Conservation (phyloP, 2,113 vertebrate genomes). For the Reinhardtius hippoglossoides region DNA sequence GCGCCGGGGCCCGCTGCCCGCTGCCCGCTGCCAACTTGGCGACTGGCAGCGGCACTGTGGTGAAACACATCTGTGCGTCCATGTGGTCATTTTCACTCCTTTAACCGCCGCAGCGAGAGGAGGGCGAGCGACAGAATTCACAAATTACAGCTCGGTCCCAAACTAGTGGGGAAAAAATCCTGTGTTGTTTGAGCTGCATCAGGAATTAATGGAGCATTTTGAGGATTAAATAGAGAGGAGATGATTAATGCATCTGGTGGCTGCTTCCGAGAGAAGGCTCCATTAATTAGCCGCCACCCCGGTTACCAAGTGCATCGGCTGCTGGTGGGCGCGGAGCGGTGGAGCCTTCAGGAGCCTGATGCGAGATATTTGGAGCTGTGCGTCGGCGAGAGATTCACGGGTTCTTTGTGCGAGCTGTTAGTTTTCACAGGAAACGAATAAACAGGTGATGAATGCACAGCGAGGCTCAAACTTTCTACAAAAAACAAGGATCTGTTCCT, state of each 20-base stretch:
- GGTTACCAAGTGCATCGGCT: slow-evolving; percentile 31
- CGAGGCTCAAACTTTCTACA: slow-evolving; percentile 17
- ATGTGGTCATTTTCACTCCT: slow-evolving; percentile 30
- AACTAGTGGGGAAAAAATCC: background rate
- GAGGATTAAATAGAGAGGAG: slow-evolving; percentile 70
- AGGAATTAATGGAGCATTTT: slow-evolving; percentile 18
- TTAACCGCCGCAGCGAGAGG: background rate
- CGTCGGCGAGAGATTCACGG: slow-evolving; percentile 50
- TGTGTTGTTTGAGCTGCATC: background rate
- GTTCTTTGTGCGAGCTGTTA: slow-evolving; percentile 32
- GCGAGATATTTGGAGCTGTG: slow-evolving; percentile 67
- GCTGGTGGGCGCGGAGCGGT: slow-evolving; percentile 66
- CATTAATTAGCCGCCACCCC: slow-evolving; percentile 74
- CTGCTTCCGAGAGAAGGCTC: slow-evolving; percentile 56
- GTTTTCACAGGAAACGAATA: slow-evolving; percentile 51
- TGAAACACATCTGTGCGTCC: slow-evolving; percentile 56
- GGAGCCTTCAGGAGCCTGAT: slow-evolving; percentile 51
- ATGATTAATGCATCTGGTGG: slow-evolving; percentile 73
- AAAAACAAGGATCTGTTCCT: background rate
- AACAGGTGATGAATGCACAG: slow-evolving; percentile 28
- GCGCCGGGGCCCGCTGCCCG: background rate
- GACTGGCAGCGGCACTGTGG: slow-evolving; percentile 25
- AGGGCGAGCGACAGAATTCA: background rate
- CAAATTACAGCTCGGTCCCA: slow-evolving; percentile 4
- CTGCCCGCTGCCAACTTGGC: slow-evolving; percentile 61